These are phyloP conservation scores for Strigops habroptila DNA, from an alignment of 2,113 vertebrate species.

Conservation along the genomic window DNA sequence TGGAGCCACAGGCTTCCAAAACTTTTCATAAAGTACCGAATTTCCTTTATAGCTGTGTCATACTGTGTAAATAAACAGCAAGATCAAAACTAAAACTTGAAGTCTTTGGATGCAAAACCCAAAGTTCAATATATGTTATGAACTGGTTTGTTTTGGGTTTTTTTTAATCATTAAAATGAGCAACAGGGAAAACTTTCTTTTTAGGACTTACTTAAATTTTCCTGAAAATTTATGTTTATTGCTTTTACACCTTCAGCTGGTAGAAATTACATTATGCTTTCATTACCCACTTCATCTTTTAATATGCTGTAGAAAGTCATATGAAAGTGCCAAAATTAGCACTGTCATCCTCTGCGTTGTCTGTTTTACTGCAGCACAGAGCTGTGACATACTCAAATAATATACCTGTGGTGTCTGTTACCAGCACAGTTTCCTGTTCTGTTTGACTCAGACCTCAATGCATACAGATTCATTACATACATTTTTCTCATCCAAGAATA, in stretches of 20 bases:
- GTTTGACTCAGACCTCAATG: neutral
- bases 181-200: constrained; percentile 15
- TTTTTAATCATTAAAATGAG: neutral
- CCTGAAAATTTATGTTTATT: neutral
- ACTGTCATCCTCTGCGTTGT: constrained; percentile 53
- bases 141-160: neutral
- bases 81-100: neutral
- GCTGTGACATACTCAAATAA: neutral
- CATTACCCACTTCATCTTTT: neutral
- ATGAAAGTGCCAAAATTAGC: constrained; percentile 57
- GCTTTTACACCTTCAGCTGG: neutral
- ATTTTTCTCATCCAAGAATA: neutral
- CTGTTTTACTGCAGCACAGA: constrained; percentile 49
- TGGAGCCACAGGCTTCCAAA: constrained; percentile 34
- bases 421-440: neutral
- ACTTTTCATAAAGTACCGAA: constrained; percentile 40
- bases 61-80: neutral
- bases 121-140: neutral
- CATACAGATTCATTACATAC: neutral
- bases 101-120: neutral
- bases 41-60: neutral
- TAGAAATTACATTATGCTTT: neutral
- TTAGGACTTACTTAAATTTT: neutral
- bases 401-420: constrained; percentile 43
- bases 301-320: neutral